These are phyloP conservation scores for Dromius quadrimaculatus DNA, from an alignment of 2,888 invertebrate genomes.

Conservation along the genomic window DNA sequence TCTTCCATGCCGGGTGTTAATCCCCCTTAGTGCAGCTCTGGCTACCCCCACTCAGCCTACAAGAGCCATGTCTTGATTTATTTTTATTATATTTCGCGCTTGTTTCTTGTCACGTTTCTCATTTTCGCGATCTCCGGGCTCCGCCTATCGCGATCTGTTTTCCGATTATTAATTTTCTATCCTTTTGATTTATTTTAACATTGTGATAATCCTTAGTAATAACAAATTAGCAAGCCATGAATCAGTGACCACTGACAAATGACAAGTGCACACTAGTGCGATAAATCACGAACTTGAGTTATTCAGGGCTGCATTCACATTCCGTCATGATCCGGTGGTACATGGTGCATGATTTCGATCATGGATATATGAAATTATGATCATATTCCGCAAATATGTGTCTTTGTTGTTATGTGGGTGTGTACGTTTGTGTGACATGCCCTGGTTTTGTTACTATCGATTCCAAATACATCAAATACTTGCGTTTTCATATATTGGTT, in stretches of 20 bases:
- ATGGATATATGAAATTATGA: constrained; percentile 43
- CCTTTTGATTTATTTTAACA: constrained; percentile 57
- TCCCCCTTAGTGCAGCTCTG: constrained; percentile 30
- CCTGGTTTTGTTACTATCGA: constrained; percentile 31
- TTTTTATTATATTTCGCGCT: constrained; percentile 58
- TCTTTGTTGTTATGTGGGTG: constrained; percentile 5
- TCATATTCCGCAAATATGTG: constrained; percentile 10
- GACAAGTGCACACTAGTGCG: constrained; percentile 23
- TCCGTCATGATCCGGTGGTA: constrained; percentile 33
- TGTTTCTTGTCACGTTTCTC: constrained; percentile 61
- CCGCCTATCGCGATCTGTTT: constrained; percentile 58
- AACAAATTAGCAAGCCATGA: constrained; percentile 43
- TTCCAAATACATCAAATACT: constrained; percentile 27
- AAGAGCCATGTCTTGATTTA: constrained; percentile 56
- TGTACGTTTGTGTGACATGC: constrained; percentile 25
- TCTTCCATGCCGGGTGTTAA: constrained; percentile 44
- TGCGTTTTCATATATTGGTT: constrained; percentile 34
- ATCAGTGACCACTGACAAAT: constrained; percentile 43
- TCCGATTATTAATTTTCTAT: constrained; percentile 60
- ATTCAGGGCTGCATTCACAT: constrained; percentile 31
- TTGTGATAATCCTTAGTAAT: constrained; percentile 35
- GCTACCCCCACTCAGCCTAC: neutral
- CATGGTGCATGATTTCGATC: constrained; percentile 42
- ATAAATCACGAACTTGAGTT: constrained; percentile 40
- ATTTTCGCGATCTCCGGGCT: constrained; percentile 58